These are phyloP conservation scores for Ciconia stormi DNA, from an alignment of 2,113 vertebrate genomes.

Conservation along the genomic window DNA sequence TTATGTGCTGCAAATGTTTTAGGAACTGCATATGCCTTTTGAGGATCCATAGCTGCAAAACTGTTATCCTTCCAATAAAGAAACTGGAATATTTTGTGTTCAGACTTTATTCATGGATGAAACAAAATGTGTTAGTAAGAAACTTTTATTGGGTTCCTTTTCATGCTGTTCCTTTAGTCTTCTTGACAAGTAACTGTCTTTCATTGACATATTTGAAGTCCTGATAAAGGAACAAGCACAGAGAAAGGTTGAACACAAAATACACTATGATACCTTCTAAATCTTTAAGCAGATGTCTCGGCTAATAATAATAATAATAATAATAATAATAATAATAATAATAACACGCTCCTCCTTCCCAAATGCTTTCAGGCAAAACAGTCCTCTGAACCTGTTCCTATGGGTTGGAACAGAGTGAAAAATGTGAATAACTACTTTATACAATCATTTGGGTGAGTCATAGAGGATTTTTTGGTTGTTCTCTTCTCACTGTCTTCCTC, in stretches of 20 bases:
- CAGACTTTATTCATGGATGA: neutral
- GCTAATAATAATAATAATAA: fast-evolving
- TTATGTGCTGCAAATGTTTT: neutral
- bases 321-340: neutral
- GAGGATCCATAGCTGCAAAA: neutral
- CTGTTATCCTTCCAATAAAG: neutral
- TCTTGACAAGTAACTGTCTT: neutral
- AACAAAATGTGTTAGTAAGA: neutral
- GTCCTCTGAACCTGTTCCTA: neutral
- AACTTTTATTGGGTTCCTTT: neutral
- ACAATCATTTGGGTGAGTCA: neutral
- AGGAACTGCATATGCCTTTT: neutral
- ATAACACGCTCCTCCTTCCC: neutral
- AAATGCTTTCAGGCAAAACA: neutral
- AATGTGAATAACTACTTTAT: neutral
- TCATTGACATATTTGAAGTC: neutral
- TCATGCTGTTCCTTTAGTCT: neutral
- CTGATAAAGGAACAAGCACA: neutral
- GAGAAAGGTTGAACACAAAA: neutral
- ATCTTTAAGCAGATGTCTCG: neutral
- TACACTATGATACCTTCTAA: neutral
- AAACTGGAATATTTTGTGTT: neutral
- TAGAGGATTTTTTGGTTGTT: neutral
- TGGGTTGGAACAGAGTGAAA: neutral
- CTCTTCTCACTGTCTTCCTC: neutral